Evolutionary conservation across 2,797 vertebrate genomes (phyloP).

Genomic region (Phaenicophaeus curvirostris): DNA sequence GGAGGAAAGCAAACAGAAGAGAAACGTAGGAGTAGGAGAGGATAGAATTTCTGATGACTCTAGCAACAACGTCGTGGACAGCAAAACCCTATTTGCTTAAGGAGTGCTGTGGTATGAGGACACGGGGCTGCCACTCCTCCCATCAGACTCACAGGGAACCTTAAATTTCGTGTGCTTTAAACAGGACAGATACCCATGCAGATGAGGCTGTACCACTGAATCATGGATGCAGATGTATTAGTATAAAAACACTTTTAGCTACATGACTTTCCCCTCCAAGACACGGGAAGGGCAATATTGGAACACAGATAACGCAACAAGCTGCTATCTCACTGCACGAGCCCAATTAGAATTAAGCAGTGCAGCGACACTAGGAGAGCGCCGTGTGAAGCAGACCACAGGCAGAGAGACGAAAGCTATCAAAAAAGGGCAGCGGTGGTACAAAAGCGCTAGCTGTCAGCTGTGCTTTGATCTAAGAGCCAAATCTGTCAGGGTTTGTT

Average conservation of each 20-base stretch:
- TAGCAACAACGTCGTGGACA: not conserved
- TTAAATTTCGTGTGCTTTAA: not conserved
- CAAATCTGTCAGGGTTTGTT: conserved; percentile 22
- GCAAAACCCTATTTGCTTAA: not conserved
- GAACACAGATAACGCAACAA: not conserved
- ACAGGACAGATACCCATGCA: not conserved
- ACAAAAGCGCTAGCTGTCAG: conserved; percentile 14
- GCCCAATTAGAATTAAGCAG: not conserved
- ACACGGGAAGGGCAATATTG: not conserved
- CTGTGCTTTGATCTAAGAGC: conserved; percentile 3
- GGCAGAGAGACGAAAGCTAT: not conserved
- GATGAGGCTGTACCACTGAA: not conserved
- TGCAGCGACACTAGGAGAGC: not conserved
- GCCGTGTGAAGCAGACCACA: not conserved
- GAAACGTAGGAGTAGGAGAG: not conserved
- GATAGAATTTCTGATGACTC: conserved; percentile 38
- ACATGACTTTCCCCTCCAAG: not conserved
- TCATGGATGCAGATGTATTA: not conserved
- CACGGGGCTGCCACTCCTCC: not conserved
- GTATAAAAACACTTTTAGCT: not conserved
- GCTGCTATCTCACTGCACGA: not conserved
- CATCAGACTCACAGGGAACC: not conserved
- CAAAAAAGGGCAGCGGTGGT: not conserved
- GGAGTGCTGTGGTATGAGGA: not conserved
- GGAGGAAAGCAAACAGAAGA: conserved; percentile 9